Base-by-base conservation (phyloP, 2,113 vertebrate species). In the Anser brachyrhynchus region DNA sequence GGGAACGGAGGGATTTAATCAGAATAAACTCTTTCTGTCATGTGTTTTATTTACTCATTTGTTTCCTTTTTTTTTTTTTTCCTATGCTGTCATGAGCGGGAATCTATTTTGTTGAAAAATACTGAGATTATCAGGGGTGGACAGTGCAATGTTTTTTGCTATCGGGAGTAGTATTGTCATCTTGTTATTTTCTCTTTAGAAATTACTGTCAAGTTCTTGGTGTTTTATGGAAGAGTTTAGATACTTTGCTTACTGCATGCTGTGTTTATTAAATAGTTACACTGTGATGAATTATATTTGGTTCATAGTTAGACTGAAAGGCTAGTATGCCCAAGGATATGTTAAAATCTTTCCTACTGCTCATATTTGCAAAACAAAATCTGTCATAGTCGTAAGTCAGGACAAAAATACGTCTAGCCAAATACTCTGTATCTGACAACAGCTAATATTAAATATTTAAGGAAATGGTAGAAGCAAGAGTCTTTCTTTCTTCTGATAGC, bases 161-260 rank as follows among this genome's bases (percentile, higher is more conserved):
- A 1, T 74, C 55, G 71, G 57, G n/a, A 59, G 28, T 31, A 64
- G 29, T 90, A 6, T 25, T 73, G 37, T 75, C 6, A 0, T 77
- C 39, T 54, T 69, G 39, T 87, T 93, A 64, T 77, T 92, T 96
- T 91, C 82, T 92, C 76, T 72, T 87, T 57, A 78, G 52, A 77
- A 90, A 61, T 88, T 80, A 41, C 37, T 55, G 28, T 39, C 49
- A 59, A 90, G 19, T 11, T 74, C 43, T 94, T 90, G 11, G 22
- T 84, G 52, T 51, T 87, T 93, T 88, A 72, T 80, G 33, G 57
- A 90, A 61, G 69, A 86, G n/a, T 88, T 96, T 80, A 90, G 87
- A 90, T 93, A 76, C 74, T 79, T 87, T 31, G 18, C 88, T 89
- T 80, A 72, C 35, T 81, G 26, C 59, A 80, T 61, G 75, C 75